Percentiles rank a stretch among this genome's conserved stretches.
Conservation (phyloP, 2,113 vertebrate genomes). For the Gallinago paraguaiae region DNA sequence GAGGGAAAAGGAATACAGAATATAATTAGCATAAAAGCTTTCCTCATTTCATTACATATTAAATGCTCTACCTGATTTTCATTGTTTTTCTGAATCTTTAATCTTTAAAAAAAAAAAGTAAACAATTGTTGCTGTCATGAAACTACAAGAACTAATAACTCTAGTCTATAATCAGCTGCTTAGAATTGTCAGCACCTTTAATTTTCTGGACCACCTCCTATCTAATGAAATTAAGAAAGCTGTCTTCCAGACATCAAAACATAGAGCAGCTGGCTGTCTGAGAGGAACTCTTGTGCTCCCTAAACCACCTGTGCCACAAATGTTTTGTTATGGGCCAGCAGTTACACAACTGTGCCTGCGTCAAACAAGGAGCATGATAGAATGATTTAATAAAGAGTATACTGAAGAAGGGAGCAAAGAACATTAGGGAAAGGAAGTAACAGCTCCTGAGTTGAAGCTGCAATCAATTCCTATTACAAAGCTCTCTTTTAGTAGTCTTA, state of each 20-base stretch:
- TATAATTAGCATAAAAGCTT: not conserved
- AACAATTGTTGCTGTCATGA: slow-evolving; percentile 1
- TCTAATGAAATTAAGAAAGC: slow-evolving; percentile 42
- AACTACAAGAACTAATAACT: slow-evolving; percentile 3
- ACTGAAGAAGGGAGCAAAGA: not conserved
- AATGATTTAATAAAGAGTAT: slow-evolving; percentile 23
- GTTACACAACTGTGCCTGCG: not conserved
- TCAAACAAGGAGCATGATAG: not conserved
- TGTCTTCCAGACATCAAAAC: slow-evolving; percentile 3
- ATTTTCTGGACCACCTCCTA: slow-evolving; percentile 47
- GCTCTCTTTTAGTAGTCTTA: not conserved
- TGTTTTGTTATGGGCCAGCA: slow-evolving; percentile 19
- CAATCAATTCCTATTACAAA: slow-evolving; percentile 33
- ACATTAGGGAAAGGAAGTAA: not conserved
- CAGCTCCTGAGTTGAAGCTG: not conserved
- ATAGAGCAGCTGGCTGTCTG: not conserved
- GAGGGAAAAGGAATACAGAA: not conserved
- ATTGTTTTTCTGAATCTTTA: not conserved
- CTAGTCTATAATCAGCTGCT: not conserved
- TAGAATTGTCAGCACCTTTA: slow-evolving; percentile 5
- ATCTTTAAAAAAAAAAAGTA: not conserved
- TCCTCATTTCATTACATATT: not conserved
- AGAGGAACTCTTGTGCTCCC: not conserved
- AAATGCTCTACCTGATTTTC: not conserved
- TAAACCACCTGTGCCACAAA: slow-evolving; percentile 6